Percentiles rank a stretch among this genome's conserved stretches.
phyloP scores from a whole-genome alignment of 2,888 invertebrate genomes.

The Cryptocheilus praepositus region DNA sequence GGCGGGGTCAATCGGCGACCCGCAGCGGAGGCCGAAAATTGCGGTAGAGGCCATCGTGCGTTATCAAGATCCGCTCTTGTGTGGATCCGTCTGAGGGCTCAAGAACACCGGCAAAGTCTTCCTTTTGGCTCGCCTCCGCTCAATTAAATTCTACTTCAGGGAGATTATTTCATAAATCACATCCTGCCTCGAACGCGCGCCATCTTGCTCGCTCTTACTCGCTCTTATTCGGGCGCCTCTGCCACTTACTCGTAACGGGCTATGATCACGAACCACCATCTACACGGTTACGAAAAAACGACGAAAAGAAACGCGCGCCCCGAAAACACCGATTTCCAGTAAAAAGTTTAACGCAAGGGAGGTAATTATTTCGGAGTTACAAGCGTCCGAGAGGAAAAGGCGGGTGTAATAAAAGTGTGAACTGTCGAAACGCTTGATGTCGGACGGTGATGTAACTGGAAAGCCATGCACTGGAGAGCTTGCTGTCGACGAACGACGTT shows the following conservation, averaged over 20 bases:
- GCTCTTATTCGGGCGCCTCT: neutral
- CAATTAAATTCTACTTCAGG: slow-evolving; percentile 61
- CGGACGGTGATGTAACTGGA: too few relatives aligned
- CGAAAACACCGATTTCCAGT: too few relatives aligned
- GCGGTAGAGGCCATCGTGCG: slow-evolving; percentile 35
- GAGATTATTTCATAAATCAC: slow-evolving; percentile 65
- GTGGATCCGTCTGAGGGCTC: slow-evolving; percentile 37
- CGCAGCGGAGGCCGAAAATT: slow-evolving; percentile 42
- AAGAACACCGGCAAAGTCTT: slow-evolving; percentile 37
- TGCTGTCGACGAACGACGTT: too few relatives aligned
- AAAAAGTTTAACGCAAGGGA: too few relatives aligned
- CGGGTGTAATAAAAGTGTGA: too few relatives aligned
- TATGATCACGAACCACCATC: neutral
- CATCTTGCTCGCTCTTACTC: neutral
- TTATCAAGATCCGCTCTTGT: slow-evolving; percentile 51
- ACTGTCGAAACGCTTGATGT: too few relatives aligned
- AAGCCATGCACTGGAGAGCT: too few relatives aligned
- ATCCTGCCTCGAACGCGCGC: slow-evolving; percentile 39
- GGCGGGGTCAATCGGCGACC: slow-evolving; percentile 34
- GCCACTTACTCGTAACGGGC: neutral
- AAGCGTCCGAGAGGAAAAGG: too few relatives aligned
- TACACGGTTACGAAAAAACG: neutral
- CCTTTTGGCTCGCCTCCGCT: slow-evolving; percentile 49
- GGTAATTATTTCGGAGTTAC: too few relatives aligned
- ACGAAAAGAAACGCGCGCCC: neutral